Conservation (phyloP, 2,797 vertebrate genomes). For the Orientallactaga sibirica region DNA sequence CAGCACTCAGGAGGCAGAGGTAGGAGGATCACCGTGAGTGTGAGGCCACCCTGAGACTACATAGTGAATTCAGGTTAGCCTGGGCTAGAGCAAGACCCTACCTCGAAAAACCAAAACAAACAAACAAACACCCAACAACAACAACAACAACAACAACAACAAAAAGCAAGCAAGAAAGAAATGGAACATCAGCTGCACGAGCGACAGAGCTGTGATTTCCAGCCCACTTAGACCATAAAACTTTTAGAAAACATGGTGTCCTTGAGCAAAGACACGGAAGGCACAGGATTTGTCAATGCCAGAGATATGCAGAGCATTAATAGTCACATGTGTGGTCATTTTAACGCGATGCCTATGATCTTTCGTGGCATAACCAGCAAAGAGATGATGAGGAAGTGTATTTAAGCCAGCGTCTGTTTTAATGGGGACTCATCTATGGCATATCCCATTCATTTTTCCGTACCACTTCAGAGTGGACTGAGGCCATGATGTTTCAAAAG, state of each 20-base stretch:
- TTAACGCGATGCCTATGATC: not conserved
- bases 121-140: too few species aligned
- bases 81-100: too few species aligned
- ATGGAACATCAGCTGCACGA: too few species aligned
- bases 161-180: too few species aligned
- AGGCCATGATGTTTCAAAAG: constrained; percentile 29
- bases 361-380: not conserved
- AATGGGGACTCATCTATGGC: not conserved
- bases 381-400: not conserved
- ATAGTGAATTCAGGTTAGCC: too few species aligned
- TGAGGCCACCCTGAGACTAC: too few species aligned
- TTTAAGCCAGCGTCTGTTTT: constrained; percentile 11
- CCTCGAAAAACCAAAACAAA: too few species aligned
- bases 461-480: not conserved
- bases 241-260: not conserved
- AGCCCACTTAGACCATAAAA: too few species aligned
- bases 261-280: not conserved
- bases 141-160: too few species aligned
- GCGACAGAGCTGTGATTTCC: too few species aligned
- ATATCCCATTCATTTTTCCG: not conserved
- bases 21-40: too few species aligned
- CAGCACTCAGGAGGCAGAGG: too few species aligned
- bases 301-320: not conserved
- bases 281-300: constrained; percentile 6
- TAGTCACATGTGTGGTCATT: not conserved